phyloP scores from a whole-genome alignment of 2,888 invertebrate species.

The Strigamia maritima region DNA sequence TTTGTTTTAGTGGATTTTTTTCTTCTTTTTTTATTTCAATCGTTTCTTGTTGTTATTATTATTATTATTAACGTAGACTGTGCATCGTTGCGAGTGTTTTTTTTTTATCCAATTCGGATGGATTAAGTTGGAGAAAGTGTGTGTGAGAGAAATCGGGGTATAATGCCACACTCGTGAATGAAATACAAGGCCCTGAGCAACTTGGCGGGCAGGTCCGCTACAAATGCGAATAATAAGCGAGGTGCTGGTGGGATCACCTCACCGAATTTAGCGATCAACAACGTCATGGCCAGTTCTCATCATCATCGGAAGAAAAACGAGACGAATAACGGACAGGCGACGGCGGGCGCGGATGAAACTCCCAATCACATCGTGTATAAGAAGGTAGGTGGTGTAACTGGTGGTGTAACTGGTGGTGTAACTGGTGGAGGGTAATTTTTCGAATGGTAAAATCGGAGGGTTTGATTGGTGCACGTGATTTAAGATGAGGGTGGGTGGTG shows the following conservation, averaged over 20 bases:
- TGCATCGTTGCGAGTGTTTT: background rate
- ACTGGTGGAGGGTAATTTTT: no score
- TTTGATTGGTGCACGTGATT: constrained; percentile 1
- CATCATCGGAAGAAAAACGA: constrained; percentile 26
- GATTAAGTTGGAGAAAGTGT: background rate
- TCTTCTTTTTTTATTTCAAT: no score
- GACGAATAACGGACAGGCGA: constrained; percentile 39
- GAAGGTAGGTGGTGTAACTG: constrained; percentile 73
- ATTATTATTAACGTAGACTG: no score
- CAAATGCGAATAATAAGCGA: constrained; percentile 23
- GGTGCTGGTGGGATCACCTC: constrained; percentile 34
- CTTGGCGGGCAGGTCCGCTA: constrained; percentile 15
- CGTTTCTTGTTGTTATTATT: no score
- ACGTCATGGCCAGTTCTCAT: constrained; percentile 36
- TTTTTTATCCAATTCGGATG: background rate
- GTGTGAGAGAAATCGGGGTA: background rate
- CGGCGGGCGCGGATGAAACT: constrained; percentile 56
- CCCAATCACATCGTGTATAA: constrained; percentile 85
- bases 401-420: no score
- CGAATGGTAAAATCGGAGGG: no score
- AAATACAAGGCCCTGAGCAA: constrained; percentile 41
- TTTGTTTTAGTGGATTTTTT: background rate
- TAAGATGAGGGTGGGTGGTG: no score
- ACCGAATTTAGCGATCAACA: background rate
- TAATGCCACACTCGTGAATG: constrained; percentile 38